Base-by-base conservation (phyloP, 2,113 vertebrate species). In the Bubalus kerabau region DNA sequence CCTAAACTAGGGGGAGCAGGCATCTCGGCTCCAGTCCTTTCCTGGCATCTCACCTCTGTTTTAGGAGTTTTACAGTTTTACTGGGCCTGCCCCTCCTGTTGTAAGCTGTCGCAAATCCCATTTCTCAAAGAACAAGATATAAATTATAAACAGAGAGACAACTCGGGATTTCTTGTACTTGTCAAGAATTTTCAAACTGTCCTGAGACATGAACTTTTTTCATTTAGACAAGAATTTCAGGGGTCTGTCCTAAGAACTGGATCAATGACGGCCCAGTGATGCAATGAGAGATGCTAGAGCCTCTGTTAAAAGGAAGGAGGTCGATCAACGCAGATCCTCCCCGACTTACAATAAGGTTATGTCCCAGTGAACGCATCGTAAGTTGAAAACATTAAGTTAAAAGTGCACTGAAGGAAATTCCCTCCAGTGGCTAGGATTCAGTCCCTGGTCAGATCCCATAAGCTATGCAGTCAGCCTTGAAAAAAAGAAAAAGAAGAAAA, bases 11-110 rank as follows among this genome's bases (percentile, higher is more conserved):
- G 59, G 48, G 23, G 56, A 74, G 54, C 90, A 62, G 83, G 87
- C 93, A n/a, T 50, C 92, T 76, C 0, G 19, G 6, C 56, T 56
- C 64, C 59, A 26, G 2, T 2, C 40, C 67, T 19, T 26, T 15
- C 59, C 86, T 93, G 93, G 48, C 12, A 50, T 56, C 48, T 91
- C 93, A 80, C 93, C 96, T 90, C 91, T 17, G 91, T 43, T 83
- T 86, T 26, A 2, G 30, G 14, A 83, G 50, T 24, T 94, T 84
- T 57, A 62, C 15, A 4, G 52, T 30, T 82, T 91, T 43, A 14
- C 6, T 50, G 74, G 76, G 8, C n/a, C 48, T 15, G 48, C 57
- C 74, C 32, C 84, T 59, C 30, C 86, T 4, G 10, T 7, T 12
- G 21, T 40, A 86, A 88, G 91, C 85, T 13, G 60, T 71, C 5